Percentiles rank a stretch among this genome's conserved stretches.
Evolutionary conservation across 53 echinoderm and acorn worm species (phyloP).

Genomic region (Crossaster papposus): DNA sequence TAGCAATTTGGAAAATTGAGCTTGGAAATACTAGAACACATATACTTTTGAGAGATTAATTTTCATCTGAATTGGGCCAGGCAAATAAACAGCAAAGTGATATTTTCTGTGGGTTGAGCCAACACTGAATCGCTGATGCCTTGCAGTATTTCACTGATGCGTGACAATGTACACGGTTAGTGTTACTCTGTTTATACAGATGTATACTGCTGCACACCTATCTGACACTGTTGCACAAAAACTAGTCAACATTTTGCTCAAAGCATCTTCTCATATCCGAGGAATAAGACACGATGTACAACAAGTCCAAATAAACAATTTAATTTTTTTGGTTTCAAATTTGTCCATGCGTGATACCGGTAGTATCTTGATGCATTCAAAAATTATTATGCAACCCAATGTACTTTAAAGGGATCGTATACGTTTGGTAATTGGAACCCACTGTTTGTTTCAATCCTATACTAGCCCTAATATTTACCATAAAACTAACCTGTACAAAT

Average conservation of each 20-base stretch:
- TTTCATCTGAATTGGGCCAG: background rate
- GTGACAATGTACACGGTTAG: no score
- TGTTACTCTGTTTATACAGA: no score
- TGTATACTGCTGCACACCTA: no score
- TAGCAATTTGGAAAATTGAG: background rate
- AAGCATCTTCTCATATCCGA: background rate
- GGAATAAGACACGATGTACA: background rate
- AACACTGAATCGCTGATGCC: background rate
- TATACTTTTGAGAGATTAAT: background rate
- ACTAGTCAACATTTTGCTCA: background rate
- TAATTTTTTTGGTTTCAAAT: background rate
- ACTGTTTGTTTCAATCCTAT: no score
- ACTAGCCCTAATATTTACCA: no score
- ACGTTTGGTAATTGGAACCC: no score
- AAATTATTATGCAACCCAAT: no score
- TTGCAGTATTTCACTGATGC: background rate
- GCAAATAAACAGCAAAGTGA: background rate
- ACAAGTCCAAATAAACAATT: background rate
- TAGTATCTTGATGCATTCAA: background rate
- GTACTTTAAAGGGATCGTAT: no score
- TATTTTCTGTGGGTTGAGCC: background rate
- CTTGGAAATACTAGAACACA: background rate
- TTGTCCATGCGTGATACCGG: background rate
- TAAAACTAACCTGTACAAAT: no score
- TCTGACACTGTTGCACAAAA: background rate